Evolutionary conservation across 2,888 invertebrate species (phyloP).

Genomic region (Atherix ibis): DNA sequence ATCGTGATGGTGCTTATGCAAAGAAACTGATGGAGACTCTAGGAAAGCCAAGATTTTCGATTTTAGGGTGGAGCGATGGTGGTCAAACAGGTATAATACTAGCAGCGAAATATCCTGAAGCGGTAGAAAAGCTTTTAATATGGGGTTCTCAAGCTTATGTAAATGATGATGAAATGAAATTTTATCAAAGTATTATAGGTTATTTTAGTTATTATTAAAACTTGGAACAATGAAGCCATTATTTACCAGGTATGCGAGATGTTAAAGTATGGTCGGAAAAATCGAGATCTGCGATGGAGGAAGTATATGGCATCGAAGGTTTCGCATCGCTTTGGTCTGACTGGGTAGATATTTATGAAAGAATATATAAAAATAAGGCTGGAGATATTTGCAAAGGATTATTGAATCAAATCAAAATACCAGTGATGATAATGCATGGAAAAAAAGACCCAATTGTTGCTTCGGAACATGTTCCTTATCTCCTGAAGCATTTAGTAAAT

Average conservation of each 20-base stretch:
- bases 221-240: background rate
- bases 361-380: constrained; percentile 39
- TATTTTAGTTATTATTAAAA: background rate
- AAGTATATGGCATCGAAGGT: constrained; percentile 56
- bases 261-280: constrained; percentile 62
- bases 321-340: constrained; percentile 51
- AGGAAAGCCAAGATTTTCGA: constrained; percentile 49
- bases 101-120: constrained; percentile 52
- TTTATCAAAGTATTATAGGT: constrained; percentile 43
- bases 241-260: constrained; percentile 44
- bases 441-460: constrained; percentile 66
- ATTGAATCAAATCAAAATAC: constrained; percentile 49
- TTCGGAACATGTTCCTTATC: constrained; percentile 53
- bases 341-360: constrained; percentile 52
- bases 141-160: constrained; percentile 69
- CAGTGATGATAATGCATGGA: constrained; percentile 71
- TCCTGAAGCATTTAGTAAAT: constrained; percentile 47
- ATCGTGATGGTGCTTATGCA: constrained; percentile 57
- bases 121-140: constrained; percentile 54
- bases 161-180: constrained; percentile 46
- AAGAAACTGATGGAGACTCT: constrained; percentile 56
- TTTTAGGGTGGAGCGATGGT: constrained; percentile 85
- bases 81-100: constrained; percentile 62
- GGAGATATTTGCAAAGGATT: constrained; percentile 58
- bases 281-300: constrained; percentile 56